These are phyloP conservation scores for Halictus quadricinctus DNA, from an alignment of 2,888 invertebrate genomes.

Conservation along the genomic window DNA sequence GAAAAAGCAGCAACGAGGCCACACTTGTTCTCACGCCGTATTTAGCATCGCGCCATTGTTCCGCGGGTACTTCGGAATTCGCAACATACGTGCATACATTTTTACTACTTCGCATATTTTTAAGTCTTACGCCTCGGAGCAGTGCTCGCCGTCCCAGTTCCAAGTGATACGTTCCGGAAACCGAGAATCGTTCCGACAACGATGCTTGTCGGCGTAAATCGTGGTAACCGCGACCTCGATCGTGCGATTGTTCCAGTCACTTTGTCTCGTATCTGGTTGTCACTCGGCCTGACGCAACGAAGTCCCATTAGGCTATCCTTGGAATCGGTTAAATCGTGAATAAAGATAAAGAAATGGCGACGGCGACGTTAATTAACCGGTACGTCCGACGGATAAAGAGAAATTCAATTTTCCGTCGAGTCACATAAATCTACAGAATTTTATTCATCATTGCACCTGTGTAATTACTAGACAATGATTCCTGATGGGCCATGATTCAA, in stretches of 20 bases:
- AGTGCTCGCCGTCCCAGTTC: conserved; percentile 30
- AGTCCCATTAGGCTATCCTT: background rate
- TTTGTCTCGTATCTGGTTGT: conserved; percentile 20
- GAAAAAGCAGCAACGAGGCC: background rate
- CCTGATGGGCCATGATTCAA: background rate
- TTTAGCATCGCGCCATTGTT: conserved; percentile 1
- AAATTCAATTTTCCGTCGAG: background rate
- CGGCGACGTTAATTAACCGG: conserved; percentile 11
- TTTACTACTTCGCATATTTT: conserved; percentile 27
- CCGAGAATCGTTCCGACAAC: conserved; percentile 24
- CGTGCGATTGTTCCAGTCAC: conserved; percentile 36
- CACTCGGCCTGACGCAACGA: conserved; percentile 8
- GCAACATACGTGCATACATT: background rate
- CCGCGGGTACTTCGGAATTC: background rate
- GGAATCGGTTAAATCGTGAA: conserved; percentile 23
- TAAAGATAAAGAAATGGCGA: conserved; percentile 15
- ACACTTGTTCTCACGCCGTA: background rate
- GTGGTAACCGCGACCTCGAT: conserved; percentile 38
- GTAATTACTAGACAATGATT: background rate
- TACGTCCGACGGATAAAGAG: background rate
- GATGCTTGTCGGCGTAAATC: conserved; percentile 18
- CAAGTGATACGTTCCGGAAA: conserved; percentile 34
- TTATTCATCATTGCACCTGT: background rate
- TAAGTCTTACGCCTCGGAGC: conserved; percentile 11
- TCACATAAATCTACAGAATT: background rate